A percentile compares a stretch with the other conserved stretches of the same genome.
These are phyloP conservation scores for Marisa cornuarietis DNA, from an alignment of 1,140 invertebrate species.

Conservation along the genomic window DNA sequence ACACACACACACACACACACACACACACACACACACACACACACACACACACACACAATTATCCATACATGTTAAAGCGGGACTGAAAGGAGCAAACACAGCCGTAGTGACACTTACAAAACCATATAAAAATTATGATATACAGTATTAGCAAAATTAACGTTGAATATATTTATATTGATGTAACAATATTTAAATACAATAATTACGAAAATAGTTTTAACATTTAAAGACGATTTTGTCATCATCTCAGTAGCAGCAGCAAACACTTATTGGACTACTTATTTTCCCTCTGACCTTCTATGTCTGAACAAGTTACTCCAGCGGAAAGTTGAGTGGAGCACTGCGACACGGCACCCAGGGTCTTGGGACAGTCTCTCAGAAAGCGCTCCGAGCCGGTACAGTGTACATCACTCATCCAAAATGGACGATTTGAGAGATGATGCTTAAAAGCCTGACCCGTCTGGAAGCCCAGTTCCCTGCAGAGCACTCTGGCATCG, in stretches of 20 bases:
- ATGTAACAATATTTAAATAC: not conserved
- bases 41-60: too few relatives aligned
- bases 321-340: not conserved
- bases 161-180: too few relatives aligned
- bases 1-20: too few relatives aligned
- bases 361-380: not conserved
- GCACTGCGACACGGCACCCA: not conserved
- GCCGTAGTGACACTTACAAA: not conserved
- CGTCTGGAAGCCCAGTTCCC: constrained; percentile 43
- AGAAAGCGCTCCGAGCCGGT: not conserved
- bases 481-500: constrained; percentile 50
- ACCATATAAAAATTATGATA: not conserved
- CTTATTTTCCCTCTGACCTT: not conserved
- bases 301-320: not conserved
- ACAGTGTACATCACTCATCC: constrained; percentile 32
- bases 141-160: not conserved
- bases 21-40: too few relatives aligned
- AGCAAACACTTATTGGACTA: not conserved
- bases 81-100: not conserved
- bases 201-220: not conserved
- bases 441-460: constrained; percentile 44
- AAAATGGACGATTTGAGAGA: constrained; percentile 45
- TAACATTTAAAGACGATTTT: not conserved
- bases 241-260: not conserved
- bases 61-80: too few relatives aligned